A percentile compares a stretch with the other conserved stretches of the same genome.
Evolutionary conservation across 37 sponge, comb jelly and placozoan genomes (phyloP).

Genomic region (Oopsacas minuta): DNA sequence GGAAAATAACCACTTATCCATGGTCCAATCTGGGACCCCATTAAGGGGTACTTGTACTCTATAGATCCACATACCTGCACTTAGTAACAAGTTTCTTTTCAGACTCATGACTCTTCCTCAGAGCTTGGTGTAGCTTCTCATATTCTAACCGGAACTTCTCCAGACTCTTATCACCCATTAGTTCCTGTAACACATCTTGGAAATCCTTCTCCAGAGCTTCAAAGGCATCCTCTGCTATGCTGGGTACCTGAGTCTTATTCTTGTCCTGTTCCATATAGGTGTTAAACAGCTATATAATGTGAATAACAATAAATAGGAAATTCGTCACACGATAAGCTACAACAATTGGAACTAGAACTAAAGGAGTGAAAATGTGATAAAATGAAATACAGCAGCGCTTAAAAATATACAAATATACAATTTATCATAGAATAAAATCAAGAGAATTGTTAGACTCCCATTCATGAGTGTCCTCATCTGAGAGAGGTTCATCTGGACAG

Average conservation of each 20-base stretch:
- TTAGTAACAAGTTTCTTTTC: slow-evolving; percentile 91
- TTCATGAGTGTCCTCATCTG: background rate
- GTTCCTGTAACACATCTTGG: slow-evolving; percentile 83
- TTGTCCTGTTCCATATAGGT: slow-evolving; percentile 8
- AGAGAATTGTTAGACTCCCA: slow-evolving; percentile 10
- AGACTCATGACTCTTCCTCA: slow-evolving; percentile 90
- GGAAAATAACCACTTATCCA: too few species aligned
- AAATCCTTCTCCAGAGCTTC: slow-evolving; percentile 91
- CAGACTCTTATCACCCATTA: slow-evolving; percentile 89
- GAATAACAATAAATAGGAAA: background rate
- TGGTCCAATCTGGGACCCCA: too few species aligned
- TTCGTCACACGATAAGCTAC: background rate
- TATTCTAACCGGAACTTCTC: slow-evolving; percentile 89
- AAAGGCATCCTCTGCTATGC: slow-evolving; percentile 57
- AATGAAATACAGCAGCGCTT: background rate
- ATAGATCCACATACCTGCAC: slow-evolving; percentile 38
- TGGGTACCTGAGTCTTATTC: background rate
- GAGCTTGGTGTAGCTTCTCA: slow-evolving; percentile 89
- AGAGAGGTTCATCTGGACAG: background rate
- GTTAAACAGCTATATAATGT: background rate
- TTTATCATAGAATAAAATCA: background rate
- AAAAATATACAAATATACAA: background rate
- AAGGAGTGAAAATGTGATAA: background rate
- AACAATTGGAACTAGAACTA: too few species aligned
- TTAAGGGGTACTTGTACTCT: too few species aligned